Percentiles rank a stretch among this genome's conserved stretches.
phyloP scores from a whole-genome alignment of 2,888 invertebrate species.

The Synanthedon tipuliformis region DNA sequence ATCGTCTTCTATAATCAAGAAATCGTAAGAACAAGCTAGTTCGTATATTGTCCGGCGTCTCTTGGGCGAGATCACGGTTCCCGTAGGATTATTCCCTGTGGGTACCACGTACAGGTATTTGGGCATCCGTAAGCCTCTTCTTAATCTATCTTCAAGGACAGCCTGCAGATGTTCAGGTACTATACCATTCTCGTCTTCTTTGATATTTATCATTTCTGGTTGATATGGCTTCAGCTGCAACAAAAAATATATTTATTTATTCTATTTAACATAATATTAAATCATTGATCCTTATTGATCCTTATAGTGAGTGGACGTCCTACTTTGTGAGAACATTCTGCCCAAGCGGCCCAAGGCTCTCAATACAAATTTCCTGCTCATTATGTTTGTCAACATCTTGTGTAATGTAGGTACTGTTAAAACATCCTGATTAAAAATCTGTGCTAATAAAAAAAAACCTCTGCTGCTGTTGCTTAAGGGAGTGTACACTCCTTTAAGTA shows the following conservation, averaged over 20 bases:
- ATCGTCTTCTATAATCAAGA: conserved; percentile 85
- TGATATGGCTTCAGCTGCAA: conserved; percentile 76
- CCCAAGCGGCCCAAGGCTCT: no score
- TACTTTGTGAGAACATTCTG: no score
- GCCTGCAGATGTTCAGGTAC: conserved; percentile 71
- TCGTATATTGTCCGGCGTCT: conserved; percentile 78
- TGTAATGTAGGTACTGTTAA: no score
- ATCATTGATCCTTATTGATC: no score
- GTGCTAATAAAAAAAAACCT: no score
- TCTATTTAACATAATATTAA: no score
- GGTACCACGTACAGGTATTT: conserved; percentile 80
- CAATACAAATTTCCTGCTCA: no score
- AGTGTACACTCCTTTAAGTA: no score
- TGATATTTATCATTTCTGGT: conserved; percentile 74
- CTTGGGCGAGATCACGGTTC: conserved; percentile 74
- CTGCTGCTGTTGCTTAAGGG: no score
- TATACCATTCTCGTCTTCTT: conserved; percentile 78
- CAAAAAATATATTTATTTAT: conserved; percentile 1
- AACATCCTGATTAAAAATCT: no score
- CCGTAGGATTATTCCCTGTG: conserved; percentile 82
- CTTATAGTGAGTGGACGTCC: no score
- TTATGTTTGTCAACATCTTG: no score
- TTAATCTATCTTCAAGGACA: conserved; percentile 55
- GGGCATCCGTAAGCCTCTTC: conserved; percentile 72
- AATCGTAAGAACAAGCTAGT: conserved; percentile 80